These are phyloP conservation scores for Eulemur coronatus DNA, from an alignment of 2,797 vertebrate species.

Conservation along the genomic window DNA sequence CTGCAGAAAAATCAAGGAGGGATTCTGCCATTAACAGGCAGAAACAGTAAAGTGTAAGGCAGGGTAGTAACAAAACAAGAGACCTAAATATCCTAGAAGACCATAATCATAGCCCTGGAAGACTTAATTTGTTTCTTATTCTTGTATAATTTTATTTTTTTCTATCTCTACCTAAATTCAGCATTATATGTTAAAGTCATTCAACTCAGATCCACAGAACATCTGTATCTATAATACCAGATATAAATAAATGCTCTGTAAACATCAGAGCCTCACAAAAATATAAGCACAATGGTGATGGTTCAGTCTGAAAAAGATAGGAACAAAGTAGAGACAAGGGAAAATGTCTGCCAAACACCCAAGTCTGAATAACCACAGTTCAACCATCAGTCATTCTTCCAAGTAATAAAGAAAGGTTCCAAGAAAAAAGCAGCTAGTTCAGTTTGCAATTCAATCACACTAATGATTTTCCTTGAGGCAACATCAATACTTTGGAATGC, in stretches of 20 bases:
- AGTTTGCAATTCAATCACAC: not conserved
- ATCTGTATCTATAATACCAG: slow-evolving; percentile 45
- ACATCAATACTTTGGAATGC: not conserved
- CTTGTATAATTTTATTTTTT: slow-evolving; percentile 45
- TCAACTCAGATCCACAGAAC: slow-evolving; percentile 28
- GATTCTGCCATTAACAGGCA: not conserved
- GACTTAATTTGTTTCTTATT: slow-evolving; percentile 39
- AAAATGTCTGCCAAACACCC: not conserved
- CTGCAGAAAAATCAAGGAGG: slow-evolving; percentile 1
- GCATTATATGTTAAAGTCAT: slow-evolving; percentile 45
- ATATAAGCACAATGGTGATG: not conserved
- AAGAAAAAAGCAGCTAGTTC: not conserved
- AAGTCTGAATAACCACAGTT: not conserved
- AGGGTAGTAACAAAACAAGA: not conserved
- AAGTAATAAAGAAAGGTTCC: not conserved
- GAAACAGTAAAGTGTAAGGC: not conserved
- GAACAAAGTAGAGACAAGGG: not conserved
- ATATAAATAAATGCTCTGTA: slow-evolving; percentile 40
- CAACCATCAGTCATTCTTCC: not conserved
- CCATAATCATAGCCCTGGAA: slow-evolving; percentile 41
- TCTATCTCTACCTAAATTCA: slow-evolving; percentile 42
- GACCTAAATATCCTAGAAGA: slow-evolving; percentile 28
- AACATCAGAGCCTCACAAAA: slow-evolving; percentile 37
- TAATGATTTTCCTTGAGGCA: not conserved
- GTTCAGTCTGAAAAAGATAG: not conserved